Percentiles rank a stretch among this genome's conserved stretches.
Evolutionary conservation across 2,113 vertebrate genomes (phyloP).

Genomic region (Vidua macroura): DNA sequence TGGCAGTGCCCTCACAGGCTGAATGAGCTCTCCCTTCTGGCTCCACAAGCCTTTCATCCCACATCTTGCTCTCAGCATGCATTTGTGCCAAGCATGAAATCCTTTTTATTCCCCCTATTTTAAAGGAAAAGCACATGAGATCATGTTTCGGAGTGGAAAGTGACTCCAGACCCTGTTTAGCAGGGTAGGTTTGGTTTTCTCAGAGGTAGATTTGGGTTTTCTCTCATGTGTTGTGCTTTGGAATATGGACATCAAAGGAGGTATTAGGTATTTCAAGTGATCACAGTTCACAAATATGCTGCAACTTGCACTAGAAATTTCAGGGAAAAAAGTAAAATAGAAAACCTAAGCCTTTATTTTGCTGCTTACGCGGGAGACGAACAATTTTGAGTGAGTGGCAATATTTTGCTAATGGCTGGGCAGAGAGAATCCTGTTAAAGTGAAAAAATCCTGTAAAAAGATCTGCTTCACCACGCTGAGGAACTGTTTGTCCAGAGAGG

Average conservation of each 20-base stretch:
- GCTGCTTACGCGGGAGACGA: not conserved
- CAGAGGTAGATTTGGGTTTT: not conserved
- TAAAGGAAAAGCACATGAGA: not conserved
- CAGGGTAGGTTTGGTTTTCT: not conserved
- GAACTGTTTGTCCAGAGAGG: not conserved
- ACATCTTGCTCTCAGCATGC: not conserved
- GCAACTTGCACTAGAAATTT: not conserved
- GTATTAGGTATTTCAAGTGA: not conserved
- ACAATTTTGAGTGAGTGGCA: not conserved
- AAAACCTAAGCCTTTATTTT: not conserved
- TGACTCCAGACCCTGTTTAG: not conserved
- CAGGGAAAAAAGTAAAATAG: accelerated
- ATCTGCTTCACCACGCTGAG: not conserved
- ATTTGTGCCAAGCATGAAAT: not conserved
- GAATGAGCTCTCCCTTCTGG: not conserved
- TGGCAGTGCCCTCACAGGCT: not conserved
- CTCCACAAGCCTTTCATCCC: constrained; percentile 17
- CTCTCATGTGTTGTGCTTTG: not conserved
- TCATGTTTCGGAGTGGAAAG: not conserved
- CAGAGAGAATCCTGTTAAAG: not conserved
- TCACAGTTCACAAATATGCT: not conserved
- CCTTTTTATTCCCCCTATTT: not conserved
- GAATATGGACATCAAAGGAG: not conserved
- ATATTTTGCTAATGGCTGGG: not conserved
- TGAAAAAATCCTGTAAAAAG: not conserved